Conservation (phyloP, 1,140 invertebrate species). For the Atta texana region DNA sequence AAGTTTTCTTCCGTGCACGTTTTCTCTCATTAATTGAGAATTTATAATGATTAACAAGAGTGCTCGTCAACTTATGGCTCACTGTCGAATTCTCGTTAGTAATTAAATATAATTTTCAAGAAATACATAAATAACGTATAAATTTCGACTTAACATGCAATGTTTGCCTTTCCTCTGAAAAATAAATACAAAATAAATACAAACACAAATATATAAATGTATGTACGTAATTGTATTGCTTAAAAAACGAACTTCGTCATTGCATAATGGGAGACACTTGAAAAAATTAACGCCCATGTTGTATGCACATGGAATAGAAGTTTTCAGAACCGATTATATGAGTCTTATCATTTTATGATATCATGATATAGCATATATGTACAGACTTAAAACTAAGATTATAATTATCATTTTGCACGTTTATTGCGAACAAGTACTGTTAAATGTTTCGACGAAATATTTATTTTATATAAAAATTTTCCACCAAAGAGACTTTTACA, state of each 20-base stretch:
- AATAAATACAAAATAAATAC: background rate
- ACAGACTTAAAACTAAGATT: background rate
- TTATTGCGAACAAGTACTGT: background rate
- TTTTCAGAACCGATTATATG: conserved; percentile 33
- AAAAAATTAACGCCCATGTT: conserved; percentile 4
- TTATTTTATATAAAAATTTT: conserved; percentile 12
- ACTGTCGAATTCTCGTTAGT: background rate
- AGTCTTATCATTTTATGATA: conserved; percentile 35
- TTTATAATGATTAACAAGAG: conserved; percentile 17
- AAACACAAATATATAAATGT: background rate
- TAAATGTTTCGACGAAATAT: background rate
- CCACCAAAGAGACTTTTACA: background rate
- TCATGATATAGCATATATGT: background rate
- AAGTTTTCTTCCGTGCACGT: background rate
- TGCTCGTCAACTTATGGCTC: background rate
- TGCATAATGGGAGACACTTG: conserved; percentile 6
- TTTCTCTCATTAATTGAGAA: conserved; percentile 4
- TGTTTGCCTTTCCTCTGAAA: background rate
- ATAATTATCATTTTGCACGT: background rate
- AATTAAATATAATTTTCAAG: background rate
- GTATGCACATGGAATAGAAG: conserved; percentile 21
- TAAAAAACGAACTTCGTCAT: conserved; percentile 9
- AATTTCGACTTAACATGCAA: background rate
- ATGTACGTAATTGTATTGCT: background rate
- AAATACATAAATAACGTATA: background rate